phyloP scores from a whole-genome alignment of 1,140 invertebrate genomes.

The Adoxophyes honmai region DNA sequence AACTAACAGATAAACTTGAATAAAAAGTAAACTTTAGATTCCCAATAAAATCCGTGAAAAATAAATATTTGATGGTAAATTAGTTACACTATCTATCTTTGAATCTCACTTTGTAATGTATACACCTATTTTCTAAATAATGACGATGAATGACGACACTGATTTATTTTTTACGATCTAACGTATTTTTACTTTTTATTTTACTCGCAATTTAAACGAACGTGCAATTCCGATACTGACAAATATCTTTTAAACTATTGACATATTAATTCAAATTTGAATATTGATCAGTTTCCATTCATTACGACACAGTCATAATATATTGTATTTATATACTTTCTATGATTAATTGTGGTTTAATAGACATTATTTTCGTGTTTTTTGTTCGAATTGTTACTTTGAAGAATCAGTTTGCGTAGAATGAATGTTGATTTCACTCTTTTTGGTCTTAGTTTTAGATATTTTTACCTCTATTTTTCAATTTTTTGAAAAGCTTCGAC shows the following conservation, averaged over 20 bases:
- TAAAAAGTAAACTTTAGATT: too few species aligned
- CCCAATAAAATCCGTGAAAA: background rate
- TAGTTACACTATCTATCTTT: background rate
- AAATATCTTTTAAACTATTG: conserved; percentile 28
- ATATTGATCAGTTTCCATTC: conserved; percentile 22
- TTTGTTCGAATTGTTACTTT: conserved; percentile 33
- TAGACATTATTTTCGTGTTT: conserved; percentile 56
- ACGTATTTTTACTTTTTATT: background rate
- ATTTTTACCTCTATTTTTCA: too few species aligned
- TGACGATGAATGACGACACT: background rate
- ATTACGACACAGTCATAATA: background rate
- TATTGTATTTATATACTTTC: conserved; percentile 23
- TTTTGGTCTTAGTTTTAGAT: too few species aligned
- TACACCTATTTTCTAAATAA: background rate
- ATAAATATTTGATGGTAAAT: background rate
- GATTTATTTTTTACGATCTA: background rate
- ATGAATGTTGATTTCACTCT: background rate
- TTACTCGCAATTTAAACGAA: background rate
- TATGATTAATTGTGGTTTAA: conserved; percentile 64
- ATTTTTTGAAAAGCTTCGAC: too few species aligned
- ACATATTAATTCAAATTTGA: conserved; percentile 26
- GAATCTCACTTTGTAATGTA: conserved; percentile 10
- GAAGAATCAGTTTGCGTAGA: conserved; percentile 42
- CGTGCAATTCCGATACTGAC: background rate
- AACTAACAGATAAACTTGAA: too few species aligned